Evolutionary conservation across 2,797 vertebrate species (phyloP).

Genomic region (Nannoperca obscura): DNA sequence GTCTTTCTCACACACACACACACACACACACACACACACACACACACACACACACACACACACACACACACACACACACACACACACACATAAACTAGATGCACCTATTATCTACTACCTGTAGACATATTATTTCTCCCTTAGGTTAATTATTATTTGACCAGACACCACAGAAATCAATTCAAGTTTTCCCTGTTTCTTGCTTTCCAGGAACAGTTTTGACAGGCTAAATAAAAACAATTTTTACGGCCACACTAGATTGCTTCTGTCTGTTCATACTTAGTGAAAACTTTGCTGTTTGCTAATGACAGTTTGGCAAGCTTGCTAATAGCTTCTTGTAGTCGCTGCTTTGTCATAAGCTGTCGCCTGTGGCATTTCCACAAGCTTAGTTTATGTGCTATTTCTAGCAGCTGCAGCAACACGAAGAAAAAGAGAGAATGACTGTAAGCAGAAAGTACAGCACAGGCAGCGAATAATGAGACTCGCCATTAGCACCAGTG

Average conservation of each 20-base stretch:
- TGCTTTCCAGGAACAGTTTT: conserved; percentile 57
- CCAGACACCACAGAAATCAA: conserved; percentile 45
- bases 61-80: too few relatives aligned
- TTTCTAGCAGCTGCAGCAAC: conserved; percentile 45
- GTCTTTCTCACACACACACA: too few relatives aligned
- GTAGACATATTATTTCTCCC: conserved; percentile 46
- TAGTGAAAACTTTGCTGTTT: conserved; percentile 50
- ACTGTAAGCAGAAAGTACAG: conserved; percentile 47
- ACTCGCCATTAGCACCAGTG: conserved; percentile 21
- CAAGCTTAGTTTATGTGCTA: conserved; percentile 42
- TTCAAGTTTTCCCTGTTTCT: conserved; percentile 34
- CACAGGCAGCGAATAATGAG: conserved; percentile 41
- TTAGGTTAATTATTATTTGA: conserved; percentile 46
- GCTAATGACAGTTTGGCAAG: conserved; percentile 66
- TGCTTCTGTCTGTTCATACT: conserved; percentile 52
- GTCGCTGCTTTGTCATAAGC: conserved; percentile 62
- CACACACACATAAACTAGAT: too few relatives aligned
- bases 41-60: too few relatives aligned
- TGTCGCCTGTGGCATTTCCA: conserved; percentile 64
- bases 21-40: too few relatives aligned
- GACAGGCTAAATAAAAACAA: conserved; percentile 30
- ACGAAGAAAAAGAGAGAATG: conserved; percentile 17
- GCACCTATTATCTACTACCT: conserved; percentile 53
- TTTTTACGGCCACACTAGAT: conserved; percentile 41
- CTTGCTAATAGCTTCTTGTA: conserved; percentile 59